phyloP scores from a whole-genome alignment of 2,797 vertebrate species.

The Coracias cyanogaster region DNA sequence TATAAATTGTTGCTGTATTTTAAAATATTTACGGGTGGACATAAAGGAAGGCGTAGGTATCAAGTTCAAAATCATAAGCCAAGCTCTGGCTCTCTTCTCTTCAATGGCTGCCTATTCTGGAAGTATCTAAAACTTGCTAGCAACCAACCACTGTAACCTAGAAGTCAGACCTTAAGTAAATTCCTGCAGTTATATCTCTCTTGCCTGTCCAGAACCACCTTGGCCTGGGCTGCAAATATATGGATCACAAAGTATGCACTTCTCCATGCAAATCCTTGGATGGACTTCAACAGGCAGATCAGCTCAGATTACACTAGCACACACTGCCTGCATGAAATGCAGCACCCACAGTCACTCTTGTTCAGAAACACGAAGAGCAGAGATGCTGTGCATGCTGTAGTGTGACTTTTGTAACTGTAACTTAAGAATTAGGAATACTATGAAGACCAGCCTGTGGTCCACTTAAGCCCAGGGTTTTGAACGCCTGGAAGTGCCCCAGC shows the following conservation, averaged over 20 bases:
- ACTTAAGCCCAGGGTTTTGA: background rate
- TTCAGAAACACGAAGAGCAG: slow-evolving; percentile 1
- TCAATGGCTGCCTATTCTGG: background rate
- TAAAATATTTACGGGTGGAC: slow-evolving; percentile 5
- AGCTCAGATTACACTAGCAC: background rate
- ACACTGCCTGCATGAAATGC: background rate
- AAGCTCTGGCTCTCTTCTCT: background rate
- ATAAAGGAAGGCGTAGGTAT: background rate
- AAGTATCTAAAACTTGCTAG: background rate
- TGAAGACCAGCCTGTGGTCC: background rate
- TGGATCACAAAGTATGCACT: background rate
- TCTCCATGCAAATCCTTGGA: background rate
- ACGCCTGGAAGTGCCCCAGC: background rate
- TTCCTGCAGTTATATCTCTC: background rate
- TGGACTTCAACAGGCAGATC: background rate
- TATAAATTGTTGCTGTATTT: background rate
- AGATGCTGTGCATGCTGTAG: background rate
- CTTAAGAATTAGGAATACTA: background rate
- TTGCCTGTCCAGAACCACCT: background rate
- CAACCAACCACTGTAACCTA: background rate
- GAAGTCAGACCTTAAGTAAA: background rate
- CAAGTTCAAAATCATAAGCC: background rate
- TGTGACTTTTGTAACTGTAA: slow-evolving; percentile 6
- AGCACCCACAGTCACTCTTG: background rate
- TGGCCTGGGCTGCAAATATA: background rate